Evolutionary conservation across 2,113 vertebrate genomes (phyloP).

Genomic region (Zootoca vivipara): DNA sequence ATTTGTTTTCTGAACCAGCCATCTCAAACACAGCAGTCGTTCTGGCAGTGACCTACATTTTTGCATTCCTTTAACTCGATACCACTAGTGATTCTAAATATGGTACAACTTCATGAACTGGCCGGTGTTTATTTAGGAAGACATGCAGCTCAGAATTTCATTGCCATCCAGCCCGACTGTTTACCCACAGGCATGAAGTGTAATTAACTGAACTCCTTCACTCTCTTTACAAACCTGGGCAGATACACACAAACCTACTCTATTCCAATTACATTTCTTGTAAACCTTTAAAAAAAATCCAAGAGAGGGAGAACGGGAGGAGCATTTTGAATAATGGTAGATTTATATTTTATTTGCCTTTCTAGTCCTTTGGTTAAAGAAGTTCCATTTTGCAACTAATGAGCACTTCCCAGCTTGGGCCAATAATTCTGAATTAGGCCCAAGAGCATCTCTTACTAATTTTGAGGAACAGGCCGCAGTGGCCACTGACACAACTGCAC

Average conservation of each 20-base stretch:
- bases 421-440: conserved; percentile 7
- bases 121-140: background rate
- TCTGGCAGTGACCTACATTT: conserved; percentile 4
- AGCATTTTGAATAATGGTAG: conserved; percentile 9
- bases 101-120: background rate
- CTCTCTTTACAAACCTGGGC: background rate
- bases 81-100: background rate
- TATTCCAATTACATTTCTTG: background rate
- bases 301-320: background rate
- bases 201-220: conserved; percentile 18
- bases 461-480: background rate
- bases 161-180: background rate
- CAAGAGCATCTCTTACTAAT: background rate
- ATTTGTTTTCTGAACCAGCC: background rate
- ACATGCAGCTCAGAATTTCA: background rate
- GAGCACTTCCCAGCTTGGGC: background rate
- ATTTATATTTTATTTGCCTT: background rate
- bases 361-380: background rate
- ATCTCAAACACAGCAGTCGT: background rate
- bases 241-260: background rate
- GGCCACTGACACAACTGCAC: background rate
- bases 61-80: background rate
- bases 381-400: background rate
- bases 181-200: background rate
- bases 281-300: conserved; percentile 1